Base-by-base conservation (phyloP, 2,888 invertebrate genomes). In the Aphidius colemani region DNA sequence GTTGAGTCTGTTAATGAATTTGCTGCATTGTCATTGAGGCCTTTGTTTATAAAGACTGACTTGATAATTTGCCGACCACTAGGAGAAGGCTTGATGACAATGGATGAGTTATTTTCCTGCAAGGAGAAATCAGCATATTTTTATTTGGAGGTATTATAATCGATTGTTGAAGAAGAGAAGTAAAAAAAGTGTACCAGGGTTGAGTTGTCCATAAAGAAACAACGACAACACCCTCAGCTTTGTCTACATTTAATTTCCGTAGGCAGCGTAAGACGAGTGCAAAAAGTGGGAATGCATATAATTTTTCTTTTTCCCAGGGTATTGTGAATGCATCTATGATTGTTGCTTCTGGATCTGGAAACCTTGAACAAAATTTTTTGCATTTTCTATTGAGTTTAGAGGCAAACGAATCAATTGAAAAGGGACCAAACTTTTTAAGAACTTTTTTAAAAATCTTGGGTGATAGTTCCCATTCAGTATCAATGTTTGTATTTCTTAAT, bases 251-350 rank as follows among this genome's bases (percentile, higher is more conserved):
- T 13, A 67, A 65, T 55, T 69, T 70, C 45, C 50, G 11, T 6
- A 68, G 11, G 2, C 11, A 30, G 48, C 10, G 50, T 11, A 69
- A 18, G 8, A 70, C 63, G 30, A 71, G 7, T 6, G 67, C 53
- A 11, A 71, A 66, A 6, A 67, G 67, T 1, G 68, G 67, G 11
- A 70, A 69, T 0, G 67, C 67, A 48, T 66, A 67, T 43, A 70
- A 67, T 0, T 46, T 18, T 10, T 53, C 10, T 0, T 64, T 44
- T 0, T 5, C 13, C 66, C 66, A 70, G 8, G 13, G 13, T 3
- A 68, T 18, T 9, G 67, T 67, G 61, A 69, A 68, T 11, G 67
- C 66, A 45, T 68, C 68, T 51, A 67, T 51, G 4, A 18, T 3
- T 6, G 51, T 13, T 6, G 67, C 68, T 4, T 61, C 58, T 7